Evolutionary conservation across 1,140 invertebrate species (phyloP).

Genomic region (Liolophura sinensis): DNA sequence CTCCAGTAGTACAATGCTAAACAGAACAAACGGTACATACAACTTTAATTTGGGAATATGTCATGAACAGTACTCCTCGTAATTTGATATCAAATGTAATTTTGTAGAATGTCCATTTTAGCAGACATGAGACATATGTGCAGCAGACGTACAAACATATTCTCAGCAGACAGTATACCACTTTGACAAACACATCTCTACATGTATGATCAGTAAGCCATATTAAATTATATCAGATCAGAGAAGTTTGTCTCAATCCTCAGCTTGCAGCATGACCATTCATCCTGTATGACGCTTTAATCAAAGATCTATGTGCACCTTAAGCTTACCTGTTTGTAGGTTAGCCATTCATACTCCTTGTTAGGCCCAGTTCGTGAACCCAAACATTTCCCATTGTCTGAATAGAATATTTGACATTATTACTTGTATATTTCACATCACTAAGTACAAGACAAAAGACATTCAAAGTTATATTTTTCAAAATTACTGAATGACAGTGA

Average conservation of each 20-base stretch:
- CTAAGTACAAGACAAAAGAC: background rate
- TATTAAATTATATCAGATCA: too few relatives aligned
- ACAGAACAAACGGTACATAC: too few relatives aligned
- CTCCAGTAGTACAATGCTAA: too few relatives aligned
- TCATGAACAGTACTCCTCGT: too few relatives aligned
- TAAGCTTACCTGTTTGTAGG: conserved; percentile 49
- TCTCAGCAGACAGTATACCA: too few relatives aligned
- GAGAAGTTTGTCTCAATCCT: too few relatives aligned
- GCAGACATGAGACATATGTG: background rate
- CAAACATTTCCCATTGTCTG: conserved; percentile 47
- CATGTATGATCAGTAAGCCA: background rate
- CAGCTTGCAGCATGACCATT: too few relatives aligned
- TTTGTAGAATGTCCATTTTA: background rate
- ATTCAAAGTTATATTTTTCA: background rate
- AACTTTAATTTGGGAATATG: too few relatives aligned
- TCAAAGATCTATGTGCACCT: too few relatives aligned
- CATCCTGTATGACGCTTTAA: background rate
- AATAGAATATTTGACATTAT: conserved; percentile 5
- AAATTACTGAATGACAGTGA: background rate
- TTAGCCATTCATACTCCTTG: conserved; percentile 42
- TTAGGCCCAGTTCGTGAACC: conserved; percentile 40
- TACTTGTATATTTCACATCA: background rate
- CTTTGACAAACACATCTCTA: background rate
- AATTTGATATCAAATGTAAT: too few relatives aligned
- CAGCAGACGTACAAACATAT: too few relatives aligned